Percentiles rank a stretch among this genome's conserved stretches.
phyloP scores from a whole-genome alignment of 2,113 vertebrate species.

The Origma solitaria region DNA sequence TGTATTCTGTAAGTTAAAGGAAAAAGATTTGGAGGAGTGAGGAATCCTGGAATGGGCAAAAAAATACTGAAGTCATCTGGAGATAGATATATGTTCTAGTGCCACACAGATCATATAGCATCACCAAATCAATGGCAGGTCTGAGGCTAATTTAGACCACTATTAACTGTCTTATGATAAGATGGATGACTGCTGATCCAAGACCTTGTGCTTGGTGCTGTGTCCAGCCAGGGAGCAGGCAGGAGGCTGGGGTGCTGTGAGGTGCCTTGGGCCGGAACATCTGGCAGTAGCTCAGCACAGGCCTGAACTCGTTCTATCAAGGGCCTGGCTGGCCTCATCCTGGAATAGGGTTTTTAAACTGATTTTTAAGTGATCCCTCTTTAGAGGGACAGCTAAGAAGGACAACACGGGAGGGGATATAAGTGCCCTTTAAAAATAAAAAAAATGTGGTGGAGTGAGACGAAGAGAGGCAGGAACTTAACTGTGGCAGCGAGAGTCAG shows the following conservation, averaged over 20 bases:
- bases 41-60: constrained; percentile 43
- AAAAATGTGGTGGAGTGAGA: neutral
- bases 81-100: neutral
- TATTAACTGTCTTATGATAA: neutral
- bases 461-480: neutral
- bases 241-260: fast-evolving
- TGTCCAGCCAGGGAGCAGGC: neutral
- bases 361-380: neutral
- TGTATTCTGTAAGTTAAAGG: constrained; percentile 34
- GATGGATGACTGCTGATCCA: neutral
- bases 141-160: neutral
- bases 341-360: neutral
- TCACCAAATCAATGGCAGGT: neutral
- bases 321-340: neutral
- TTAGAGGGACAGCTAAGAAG: neutral
- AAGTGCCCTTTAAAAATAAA: neutral
- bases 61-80: constrained; percentile 23
- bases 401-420: neutral
- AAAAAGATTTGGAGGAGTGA: constrained; percentile 44
- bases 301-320: neutral
- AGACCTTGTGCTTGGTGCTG: neutral
- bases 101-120: neutral
- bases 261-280: neutral
- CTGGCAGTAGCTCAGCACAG: neutral
- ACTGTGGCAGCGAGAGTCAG: neutral